These are phyloP conservation scores for Thaumetopoea pityocampa DNA, from an alignment of 1,140 invertebrate species.

Conservation along the genomic window DNA sequence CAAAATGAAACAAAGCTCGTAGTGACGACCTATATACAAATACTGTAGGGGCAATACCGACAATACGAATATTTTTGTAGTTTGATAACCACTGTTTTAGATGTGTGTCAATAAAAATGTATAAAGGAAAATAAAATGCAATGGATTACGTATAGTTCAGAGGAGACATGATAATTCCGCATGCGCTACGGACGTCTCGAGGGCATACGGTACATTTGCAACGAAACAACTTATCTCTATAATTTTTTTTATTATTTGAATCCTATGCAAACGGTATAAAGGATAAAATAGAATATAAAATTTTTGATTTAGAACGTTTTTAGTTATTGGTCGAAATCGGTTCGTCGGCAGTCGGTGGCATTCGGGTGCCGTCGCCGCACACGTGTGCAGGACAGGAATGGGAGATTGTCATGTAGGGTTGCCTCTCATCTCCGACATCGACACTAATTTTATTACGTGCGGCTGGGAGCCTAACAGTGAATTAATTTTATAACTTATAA, in stretches of 20 bases:
- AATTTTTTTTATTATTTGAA: background rate
- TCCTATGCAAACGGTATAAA: background rate
- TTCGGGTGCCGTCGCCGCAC: constrained; percentile 36
- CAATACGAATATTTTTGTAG: constrained; percentile 5
- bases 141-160: constrained; percentile 13
- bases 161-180: constrained; percentile 27
- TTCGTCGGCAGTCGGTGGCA: constrained; percentile 29
- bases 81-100: background rate
- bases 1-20: constrained; percentile 26
- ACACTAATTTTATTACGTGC: constrained; percentile 13
- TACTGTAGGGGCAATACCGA: constrained; percentile 20
- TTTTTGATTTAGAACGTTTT: background rate
- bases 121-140: constrained; percentile 4
- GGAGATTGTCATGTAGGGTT: constrained; percentile 22
- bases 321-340: constrained; percentile 8
- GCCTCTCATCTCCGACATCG: constrained; percentile 12
- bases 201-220: constrained; percentile 13
- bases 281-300: background rate
- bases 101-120: background rate
- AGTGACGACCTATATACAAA: constrained; percentile 32
- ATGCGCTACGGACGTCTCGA: constrained; percentile 37
- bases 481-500: constrained; percentile 21
- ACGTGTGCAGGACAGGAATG: constrained; percentile 29
- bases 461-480: constrained; percentile 9
- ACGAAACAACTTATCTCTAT: background rate